Evolutionary conservation across 2,888 invertebrate genomes (phyloP).

Genomic region (Eilema depressum): DNA sequence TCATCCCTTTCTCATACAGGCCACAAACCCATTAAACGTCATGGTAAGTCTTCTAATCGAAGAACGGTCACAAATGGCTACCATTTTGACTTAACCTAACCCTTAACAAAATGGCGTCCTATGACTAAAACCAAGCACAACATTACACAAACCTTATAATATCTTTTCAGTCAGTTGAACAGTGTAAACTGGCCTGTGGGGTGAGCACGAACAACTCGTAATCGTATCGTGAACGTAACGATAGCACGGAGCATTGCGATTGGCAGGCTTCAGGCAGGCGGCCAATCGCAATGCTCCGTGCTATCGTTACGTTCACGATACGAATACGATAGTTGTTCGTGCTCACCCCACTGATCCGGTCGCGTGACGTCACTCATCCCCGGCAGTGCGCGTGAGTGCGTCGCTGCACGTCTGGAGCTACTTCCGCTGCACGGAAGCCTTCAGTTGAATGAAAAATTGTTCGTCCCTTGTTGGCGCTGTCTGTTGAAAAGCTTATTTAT

Average conservation of each 20-base stretch:
- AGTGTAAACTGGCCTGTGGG: background rate
- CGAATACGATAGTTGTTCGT: too few species aligned
- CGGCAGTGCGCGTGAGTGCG: constrained; percentile 21
- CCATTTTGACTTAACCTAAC: background rate
- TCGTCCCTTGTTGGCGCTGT: constrained; percentile 13
- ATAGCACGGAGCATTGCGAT: too few species aligned
- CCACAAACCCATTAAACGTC: too few species aligned
- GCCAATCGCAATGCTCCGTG: too few species aligned
- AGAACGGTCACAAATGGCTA: background rate
- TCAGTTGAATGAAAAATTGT: constrained; percentile 29
- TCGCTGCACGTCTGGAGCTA: constrained; percentile 8
- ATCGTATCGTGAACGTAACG: too few species aligned
- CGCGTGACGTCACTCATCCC: constrained; percentile 4
- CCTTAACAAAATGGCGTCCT: background rate
- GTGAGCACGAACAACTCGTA: too few species aligned
- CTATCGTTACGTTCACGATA: too few species aligned
- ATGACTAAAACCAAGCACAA: background rate
- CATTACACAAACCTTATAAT: background rate
- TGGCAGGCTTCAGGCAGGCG: too few species aligned
- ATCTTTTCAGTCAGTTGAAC: background rate
- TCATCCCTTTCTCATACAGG: too few species aligned
- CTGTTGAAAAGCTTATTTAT: constrained; percentile 10
- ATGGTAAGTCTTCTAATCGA: too few species aligned
- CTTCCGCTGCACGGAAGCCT: constrained; percentile 25
- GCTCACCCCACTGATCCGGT: too few species aligned